A percentile compares a stretch with the other conserved stretches of the same genome.
Evolutionary conservation across 2,113 vertebrate genomes (phyloP).

Genomic region (Antigone vipio): DNA sequence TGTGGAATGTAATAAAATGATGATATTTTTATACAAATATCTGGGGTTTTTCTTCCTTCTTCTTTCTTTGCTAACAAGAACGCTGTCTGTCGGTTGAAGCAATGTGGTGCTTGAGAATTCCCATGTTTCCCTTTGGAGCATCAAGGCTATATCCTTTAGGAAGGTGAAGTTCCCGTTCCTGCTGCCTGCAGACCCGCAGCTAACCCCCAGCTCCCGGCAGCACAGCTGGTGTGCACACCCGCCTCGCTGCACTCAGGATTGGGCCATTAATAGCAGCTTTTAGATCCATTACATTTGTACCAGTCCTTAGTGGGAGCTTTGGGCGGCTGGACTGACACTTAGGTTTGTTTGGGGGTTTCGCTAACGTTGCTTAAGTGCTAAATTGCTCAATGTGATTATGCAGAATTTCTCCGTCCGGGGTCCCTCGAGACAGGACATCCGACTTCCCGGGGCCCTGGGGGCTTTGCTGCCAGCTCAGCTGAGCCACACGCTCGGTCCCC

Average conservation of each 20-base stretch:
- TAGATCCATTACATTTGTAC: slow-evolving; percentile 56
- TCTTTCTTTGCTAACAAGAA: slow-evolving; percentile 63
- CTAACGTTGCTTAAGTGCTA: slow-evolving; percentile 72
- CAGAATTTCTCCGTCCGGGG: slow-evolving; percentile 58
- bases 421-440: slow-evolving; percentile 30
- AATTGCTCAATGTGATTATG: slow-evolving; percentile 70
- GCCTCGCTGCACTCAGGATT: background rate
- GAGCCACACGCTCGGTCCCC: fast-evolving
- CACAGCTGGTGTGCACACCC: background rate
- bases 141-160: background rate
- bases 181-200: fast-evolving
- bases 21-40: slow-evolving; percentile 95
- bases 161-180: background rate
- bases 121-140: background rate
- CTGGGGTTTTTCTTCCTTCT: slow-evolving; percentile 68
- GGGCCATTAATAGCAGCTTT: background rate
- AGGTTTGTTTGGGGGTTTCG: slow-evolving; percentile 73
- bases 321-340: slow-evolving; percentile 68
- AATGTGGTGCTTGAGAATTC: slow-evolving; percentile 25
- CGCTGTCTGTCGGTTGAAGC: slow-evolving; percentile 31
- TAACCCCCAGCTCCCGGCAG: background rate
- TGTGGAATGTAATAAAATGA: slow-evolving; percentile 98
- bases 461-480: background rate
- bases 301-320: slow-evolving; percentile 62
- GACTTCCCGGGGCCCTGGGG: background rate